phyloP scores from a whole-genome alignment of 2,113 vertebrate species.

The Brachyistius frenatus region DNA sequence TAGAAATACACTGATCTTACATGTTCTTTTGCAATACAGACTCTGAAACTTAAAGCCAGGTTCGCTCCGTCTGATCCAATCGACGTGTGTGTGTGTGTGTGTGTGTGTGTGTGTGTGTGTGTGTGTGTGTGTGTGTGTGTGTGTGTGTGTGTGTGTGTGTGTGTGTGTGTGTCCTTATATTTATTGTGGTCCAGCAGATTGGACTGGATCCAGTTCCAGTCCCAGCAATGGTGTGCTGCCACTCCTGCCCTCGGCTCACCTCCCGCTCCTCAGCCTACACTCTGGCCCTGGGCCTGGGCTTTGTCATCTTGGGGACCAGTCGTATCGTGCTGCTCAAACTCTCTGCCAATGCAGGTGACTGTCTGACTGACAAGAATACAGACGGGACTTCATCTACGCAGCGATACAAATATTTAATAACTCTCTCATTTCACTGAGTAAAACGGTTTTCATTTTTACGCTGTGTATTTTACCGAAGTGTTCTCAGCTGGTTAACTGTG shows the following conservation, averaged over 20 bases:
- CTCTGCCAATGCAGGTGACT: slow-evolving; percentile 91
- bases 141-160: slow-evolving; percentile 12
- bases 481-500: background rate
- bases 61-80: too few relatives aligned
- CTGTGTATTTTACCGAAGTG: background rate
- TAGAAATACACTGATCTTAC: too few relatives aligned
- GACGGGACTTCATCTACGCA: background rate
- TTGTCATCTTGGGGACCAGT: slow-evolving; percentile 90
- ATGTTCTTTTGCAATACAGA: too few relatives aligned
- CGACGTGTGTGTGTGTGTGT: background rate
- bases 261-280: slow-evolving; percentile 86
- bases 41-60: too few relatives aligned
- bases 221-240: slow-evolving; percentile 67
- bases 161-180: slow-evolving; percentile 4
- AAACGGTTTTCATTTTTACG: too few relatives aligned
- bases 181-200: slow-evolving; percentile 6
- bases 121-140: slow-evolving; percentile 9
- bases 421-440: too few relatives aligned
- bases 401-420: background rate
- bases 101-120: slow-evolving; percentile 24
- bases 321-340: slow-evolving; percentile 95
- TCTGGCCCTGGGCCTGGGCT: slow-evolving; percentile 88
- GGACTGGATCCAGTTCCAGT: background rate
- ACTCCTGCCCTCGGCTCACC: slow-evolving; percentile 69
- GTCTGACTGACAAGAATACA: background rate